Evolutionary conservation across 2,888 invertebrate genomes (phyloP), one percentile per base, ranked within the genome.

Genomic region (Eubasilissa splendida): DNA sequence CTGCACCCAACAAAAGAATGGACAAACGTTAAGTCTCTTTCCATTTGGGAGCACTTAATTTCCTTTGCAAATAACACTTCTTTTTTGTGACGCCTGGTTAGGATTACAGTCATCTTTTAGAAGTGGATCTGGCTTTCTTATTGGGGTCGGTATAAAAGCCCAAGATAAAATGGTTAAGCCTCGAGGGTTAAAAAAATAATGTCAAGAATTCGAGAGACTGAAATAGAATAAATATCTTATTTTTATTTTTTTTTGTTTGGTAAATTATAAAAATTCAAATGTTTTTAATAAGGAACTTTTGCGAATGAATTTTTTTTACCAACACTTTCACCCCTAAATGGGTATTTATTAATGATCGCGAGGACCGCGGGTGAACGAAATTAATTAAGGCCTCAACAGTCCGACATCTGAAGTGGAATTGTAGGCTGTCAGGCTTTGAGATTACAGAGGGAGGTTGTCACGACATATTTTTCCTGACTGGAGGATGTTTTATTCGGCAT

Each of bases 41-140:
- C 68, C 68, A n/a, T 68, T 68, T 50, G 50, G 50, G 50, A 68
- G 68, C 68, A 68, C 68, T 68, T 68, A 42, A 68, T 68, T 68
- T 68, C 50, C 68, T 50, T 52, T 68, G 68, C 50, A 68, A 68
- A 68, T 14, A 68, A 68, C 68, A 50, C 52, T 68, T 68, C 50
- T 12, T 52, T 50, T 50, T 68, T 68, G 68, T n/a, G 52, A 42
- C 50, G 68, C 10, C 9, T 33, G 66, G 52, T 50, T 33, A 42
- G 68, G 68, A 68, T 68, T 68, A 68, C 8, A 68, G 14, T 68
- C 68, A n/a, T 9, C 42, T 14, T 50, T 10, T 63, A 12, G 31
- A 63, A 12, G 42, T 63, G n/a, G 63, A 33, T 33, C 11, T 11
- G 33, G n/a, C 14, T 68, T 42, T 52, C 10, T 12, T 68, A 68